Conservation (phyloP, 1,140 invertebrate species). For the Eubasilissa regina region DNA sequence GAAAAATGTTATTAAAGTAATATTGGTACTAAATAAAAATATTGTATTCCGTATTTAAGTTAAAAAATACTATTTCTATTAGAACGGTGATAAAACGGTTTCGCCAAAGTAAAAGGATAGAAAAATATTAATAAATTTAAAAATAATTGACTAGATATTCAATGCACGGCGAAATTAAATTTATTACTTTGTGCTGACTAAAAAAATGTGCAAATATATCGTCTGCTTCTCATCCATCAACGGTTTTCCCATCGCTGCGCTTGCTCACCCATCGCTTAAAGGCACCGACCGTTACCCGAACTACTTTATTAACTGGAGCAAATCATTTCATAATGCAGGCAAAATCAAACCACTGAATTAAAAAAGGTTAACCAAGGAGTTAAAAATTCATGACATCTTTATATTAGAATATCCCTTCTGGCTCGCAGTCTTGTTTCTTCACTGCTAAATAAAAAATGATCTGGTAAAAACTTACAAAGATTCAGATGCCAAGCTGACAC, state of each 20-base stretch:
- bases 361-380: too few species aligned
- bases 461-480: neutral
- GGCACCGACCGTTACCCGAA: conserved; percentile 36
- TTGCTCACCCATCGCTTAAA: conserved; percentile 28
- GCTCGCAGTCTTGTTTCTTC: neutral
- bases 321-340: neutral
- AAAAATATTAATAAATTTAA: too few species aligned
- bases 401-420: neutral
- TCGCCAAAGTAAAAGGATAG: too few species aligned
- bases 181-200: too few species aligned
- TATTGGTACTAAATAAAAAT: too few species aligned
- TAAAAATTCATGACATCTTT: neutral
- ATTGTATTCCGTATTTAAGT: too few species aligned
- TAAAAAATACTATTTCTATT: too few species aligned
- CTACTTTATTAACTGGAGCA: conserved; percentile 22
- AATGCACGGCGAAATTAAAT: too few species aligned
- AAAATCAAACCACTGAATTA: neutral
- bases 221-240: conserved; percentile 2
- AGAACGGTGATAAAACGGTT: too few species aligned
- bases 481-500: neutral
- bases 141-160: too few species aligned
- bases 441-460: neutral
- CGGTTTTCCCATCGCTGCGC: conserved; percentile 39
- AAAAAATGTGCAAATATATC: too few species aligned
- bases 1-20: too few species aligned